Evolutionary conservation across 2,113 vertebrate species (phyloP).

Genomic region (Podiceps cristatus): DNA sequence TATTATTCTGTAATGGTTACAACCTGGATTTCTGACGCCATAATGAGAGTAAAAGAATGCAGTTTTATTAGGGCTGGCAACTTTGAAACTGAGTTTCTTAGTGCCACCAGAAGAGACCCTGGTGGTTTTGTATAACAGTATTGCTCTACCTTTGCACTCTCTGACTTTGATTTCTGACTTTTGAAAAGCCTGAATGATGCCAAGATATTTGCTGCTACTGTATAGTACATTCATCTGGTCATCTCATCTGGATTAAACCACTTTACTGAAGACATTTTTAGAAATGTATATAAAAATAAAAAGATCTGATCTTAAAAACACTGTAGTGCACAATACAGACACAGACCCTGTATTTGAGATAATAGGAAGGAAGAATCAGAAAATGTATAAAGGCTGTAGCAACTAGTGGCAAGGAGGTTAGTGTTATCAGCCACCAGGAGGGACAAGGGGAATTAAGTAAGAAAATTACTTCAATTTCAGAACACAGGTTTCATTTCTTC

Average conservation of each 20-base stretch:
- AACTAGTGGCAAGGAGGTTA: not conserved
- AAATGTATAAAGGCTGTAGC: not conserved
- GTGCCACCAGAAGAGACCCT: not conserved
- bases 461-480: not conserved
- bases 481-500: not conserved
- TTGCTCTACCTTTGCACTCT: not conserved
- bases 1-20: not conserved
- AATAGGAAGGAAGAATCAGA: not conserved
- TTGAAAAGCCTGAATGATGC: not conserved
- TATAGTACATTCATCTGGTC: not conserved
- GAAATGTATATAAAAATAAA: not conserved
- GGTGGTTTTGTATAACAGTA: not conserved
- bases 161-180: not conserved
- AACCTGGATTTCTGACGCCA: accelerated
- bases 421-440: not conserved
- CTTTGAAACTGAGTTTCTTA: not conserved
- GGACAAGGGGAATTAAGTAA: not conserved
- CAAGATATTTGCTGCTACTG: not conserved
- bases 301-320: not conserved
- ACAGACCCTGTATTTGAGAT: not conserved
- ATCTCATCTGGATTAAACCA: not conserved
- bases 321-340: not conserved
- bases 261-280: not conserved
- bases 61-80: not conserved
- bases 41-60: not conserved